Conservation (phyloP, 1,140 invertebrate genomes). For the Parasteatoda tepidariorum region DNA sequence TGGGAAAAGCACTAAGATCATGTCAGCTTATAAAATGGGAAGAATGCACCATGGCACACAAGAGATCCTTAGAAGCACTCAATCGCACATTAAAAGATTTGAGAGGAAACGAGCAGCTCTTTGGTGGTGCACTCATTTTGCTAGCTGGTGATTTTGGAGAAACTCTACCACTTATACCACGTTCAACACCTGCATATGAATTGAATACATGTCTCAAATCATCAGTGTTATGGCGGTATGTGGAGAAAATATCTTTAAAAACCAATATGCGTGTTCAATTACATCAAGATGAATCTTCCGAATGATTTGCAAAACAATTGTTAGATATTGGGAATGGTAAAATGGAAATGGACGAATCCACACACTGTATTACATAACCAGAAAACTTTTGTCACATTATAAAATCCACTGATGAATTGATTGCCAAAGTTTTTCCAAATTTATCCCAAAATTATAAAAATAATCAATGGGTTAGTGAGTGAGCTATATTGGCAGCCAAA, state of each 20-base stretch:
- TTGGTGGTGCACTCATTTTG: not conserved
- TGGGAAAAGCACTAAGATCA: constrained; percentile 52
- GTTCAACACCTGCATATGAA: constrained; percentile 28
- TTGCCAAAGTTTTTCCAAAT: not conserved
- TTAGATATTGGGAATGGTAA: not conserved
- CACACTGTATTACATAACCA: not conserved
- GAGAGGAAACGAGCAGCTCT: not conserved
- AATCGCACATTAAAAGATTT: constrained; percentile 66
- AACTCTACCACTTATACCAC: constrained; percentile 42
- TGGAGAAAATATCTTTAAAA: not conserved
- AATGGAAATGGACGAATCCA: not conserved
- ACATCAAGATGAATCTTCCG: not conserved
- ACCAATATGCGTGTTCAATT: constrained; percentile 10
- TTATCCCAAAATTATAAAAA: constrained; percentile 17
- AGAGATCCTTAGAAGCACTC: constrained; percentile 66
- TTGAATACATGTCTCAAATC: constrained; percentile 44
- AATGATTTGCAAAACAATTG: not conserved
- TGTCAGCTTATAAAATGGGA: constrained; percentile 64
- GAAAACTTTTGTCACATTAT: not conserved
- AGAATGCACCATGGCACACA: constrained; percentile 63
- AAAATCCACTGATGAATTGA: not conserved
- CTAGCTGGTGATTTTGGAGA: constrained; percentile 56
- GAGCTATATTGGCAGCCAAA: no score
- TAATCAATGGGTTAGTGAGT: no score
- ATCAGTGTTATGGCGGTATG: constrained; percentile 17